Evolutionary conservation across 2,797 vertebrate species (phyloP).

Genomic region (Remorina albescens): DNA sequence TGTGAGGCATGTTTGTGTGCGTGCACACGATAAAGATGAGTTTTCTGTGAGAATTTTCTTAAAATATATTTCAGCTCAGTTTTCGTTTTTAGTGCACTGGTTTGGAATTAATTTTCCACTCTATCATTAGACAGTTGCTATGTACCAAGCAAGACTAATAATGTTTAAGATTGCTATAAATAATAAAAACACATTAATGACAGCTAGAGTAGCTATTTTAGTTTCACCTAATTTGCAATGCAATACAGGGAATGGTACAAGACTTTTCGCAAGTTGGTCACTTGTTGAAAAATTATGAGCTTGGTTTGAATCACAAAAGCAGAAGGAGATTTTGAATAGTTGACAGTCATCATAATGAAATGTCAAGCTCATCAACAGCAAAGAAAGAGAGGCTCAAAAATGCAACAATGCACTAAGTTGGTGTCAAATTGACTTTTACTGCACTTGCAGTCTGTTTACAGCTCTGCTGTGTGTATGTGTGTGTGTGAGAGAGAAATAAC

Average conservation of each 20-base stretch:
- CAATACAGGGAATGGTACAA: not conserved
- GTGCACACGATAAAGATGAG: not conserved
- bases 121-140: too few relatives aligned
- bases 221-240: constrained; percentile 2
- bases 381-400: constrained; percentile 4
- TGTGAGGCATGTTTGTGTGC: constrained; percentile 25
- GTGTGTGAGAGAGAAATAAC: too few relatives aligned
- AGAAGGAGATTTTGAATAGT: constrained; percentile 21
- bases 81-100: not conserved
- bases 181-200: too few relatives aligned
- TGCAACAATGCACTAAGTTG: constrained; percentile 18
- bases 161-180: too few relatives aligned
- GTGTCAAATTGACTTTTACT: constrained; percentile 1
- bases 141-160: too few relatives aligned
- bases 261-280: not conserved
- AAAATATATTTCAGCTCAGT: not conserved
- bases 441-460: not conserved
- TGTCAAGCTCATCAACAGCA: constrained; percentile 9
- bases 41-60: not conserved
- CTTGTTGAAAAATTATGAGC: constrained; percentile 23
- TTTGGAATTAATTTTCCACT: too few relatives aligned
- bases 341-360: constrained; percentile 23
- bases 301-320: not conserved
- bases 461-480: too few relatives aligned
- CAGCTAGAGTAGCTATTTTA: too few relatives aligned